A percentile compares a stretch with the other conserved stretches of the same genome.
Conservation (phyloP, 2,113 vertebrate genomes). For the Leucoraja erinaceus region DNA sequence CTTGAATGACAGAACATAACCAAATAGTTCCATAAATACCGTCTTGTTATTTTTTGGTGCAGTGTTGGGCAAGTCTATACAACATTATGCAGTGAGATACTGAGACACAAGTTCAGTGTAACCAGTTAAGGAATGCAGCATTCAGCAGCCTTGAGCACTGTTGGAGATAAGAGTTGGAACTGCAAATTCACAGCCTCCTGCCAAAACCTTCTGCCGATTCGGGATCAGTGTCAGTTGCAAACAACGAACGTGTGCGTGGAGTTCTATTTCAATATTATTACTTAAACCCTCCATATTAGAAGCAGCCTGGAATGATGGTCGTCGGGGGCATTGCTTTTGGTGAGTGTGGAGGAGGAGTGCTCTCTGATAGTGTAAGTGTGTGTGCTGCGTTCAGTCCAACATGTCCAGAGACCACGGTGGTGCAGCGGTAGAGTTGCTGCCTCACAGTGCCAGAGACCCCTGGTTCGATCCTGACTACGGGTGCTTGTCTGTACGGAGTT, state of each 20-base stretch:
- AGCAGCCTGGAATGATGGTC: neutral
- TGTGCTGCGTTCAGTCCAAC: neutral
- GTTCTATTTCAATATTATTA: no score
- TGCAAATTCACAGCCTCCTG: neutral
- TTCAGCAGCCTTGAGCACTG: conserved; percentile 21
- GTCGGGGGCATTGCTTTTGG: neutral
- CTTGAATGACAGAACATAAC: neutral
- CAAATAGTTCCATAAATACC: neutral
- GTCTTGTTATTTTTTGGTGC: neutral
- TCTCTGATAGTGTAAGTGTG: neutral
- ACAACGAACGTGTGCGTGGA: neutral
- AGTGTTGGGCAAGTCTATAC: neutral
- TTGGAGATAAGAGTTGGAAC: conserved; percentile 3
- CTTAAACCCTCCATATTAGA: neutral
- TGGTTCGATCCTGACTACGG: no score
- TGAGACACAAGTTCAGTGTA: neutral
- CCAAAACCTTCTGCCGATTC: neutral
- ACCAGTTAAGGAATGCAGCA: neutral
- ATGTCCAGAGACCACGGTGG: no score
- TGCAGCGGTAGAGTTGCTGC: no score
- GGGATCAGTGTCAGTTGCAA: neutral
- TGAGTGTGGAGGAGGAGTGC: neutral
- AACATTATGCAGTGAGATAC: neutral
- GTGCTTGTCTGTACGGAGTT: no score
- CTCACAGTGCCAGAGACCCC: no score